Conservation (phyloP, 2,797 vertebrate genomes). For the Sebastes hopkinsi region DNA sequence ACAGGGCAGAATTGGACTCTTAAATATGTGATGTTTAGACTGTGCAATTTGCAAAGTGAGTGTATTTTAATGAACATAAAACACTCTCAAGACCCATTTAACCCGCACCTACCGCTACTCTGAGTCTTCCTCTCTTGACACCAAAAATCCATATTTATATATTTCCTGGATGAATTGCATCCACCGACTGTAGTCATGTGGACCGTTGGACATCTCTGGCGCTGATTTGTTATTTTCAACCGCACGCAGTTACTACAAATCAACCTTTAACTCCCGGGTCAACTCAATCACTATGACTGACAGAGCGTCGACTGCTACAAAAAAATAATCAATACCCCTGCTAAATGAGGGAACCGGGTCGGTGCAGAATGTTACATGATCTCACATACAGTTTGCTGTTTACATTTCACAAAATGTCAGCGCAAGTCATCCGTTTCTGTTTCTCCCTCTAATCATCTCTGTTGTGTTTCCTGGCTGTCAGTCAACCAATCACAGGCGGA, state of each 20-base stretch:
- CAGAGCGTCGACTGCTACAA: not conserved
- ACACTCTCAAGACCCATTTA: not conserved
- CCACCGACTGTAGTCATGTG: not conserved
- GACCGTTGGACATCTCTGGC: not conserved
- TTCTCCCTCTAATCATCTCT: conserved; percentile 4
- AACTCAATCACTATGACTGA: conserved; percentile 56
- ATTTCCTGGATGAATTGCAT: not conserved
- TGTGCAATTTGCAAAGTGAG: not conserved
- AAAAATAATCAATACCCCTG: conserved; percentile 36
- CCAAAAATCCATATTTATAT: not conserved
- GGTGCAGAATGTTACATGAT: conserved; percentile 3
- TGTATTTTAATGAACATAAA: not conserved
- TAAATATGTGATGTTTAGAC: not conserved
- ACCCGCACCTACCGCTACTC: not conserved
- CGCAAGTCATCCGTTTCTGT: not conserved
- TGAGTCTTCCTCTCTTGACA: not conserved
- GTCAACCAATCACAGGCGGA: conserved; percentile 5
- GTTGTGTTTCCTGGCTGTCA: conserved; percentile 22
- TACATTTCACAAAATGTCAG: conserved; percentile 19
- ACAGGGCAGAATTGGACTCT: not conserved
- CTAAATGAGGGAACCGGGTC: not conserved
- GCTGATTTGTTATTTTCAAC: conserved; percentile 30
- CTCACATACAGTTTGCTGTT: conserved; percentile 4
- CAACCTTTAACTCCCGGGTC: conserved; percentile 32
- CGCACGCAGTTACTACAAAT: conserved; percentile 25